Evolutionary conservation across 2,113 vertebrate species (phyloP).

Genomic region (Corvus moneduloides): DNA sequence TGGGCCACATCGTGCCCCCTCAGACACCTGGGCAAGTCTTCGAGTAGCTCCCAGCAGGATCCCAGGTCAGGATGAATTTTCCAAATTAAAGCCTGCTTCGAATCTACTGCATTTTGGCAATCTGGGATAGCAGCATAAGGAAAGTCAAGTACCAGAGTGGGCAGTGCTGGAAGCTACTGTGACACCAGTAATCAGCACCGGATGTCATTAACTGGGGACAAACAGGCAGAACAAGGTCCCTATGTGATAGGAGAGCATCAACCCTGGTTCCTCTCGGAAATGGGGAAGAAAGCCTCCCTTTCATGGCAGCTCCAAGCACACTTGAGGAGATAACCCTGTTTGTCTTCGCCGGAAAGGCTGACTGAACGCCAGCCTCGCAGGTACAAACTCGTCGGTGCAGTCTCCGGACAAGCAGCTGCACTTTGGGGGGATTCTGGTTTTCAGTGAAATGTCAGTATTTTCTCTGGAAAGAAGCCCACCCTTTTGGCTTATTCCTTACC

Average conservation of each 20-base stretch:
- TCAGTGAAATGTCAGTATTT: not conserved
- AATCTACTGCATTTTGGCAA: not conserved
- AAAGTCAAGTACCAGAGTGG: not conserved
- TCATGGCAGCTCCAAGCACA: not conserved
- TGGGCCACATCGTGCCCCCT: not conserved
- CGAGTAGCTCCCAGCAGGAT: not conserved
- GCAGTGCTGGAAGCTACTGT: not conserved
- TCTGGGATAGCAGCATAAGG: not conserved
- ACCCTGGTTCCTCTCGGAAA: not conserved
- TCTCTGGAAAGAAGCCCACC: not conserved
- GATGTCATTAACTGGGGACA: not conserved
- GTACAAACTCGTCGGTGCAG: not conserved
- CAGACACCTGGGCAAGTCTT: not conserved
- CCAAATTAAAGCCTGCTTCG: not conserved
- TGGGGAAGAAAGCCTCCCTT: not conserved
- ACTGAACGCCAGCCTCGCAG: rapidly evolving
- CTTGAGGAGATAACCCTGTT: not conserved
- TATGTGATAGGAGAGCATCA: not conserved
- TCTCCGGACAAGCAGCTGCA: not conserved
- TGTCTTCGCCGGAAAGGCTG: not conserved
- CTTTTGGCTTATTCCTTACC: not conserved
- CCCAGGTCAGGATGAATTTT: not conserved
- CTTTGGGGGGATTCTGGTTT: not conserved
- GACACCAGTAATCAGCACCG: not conserved
- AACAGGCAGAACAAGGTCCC: not conserved